Conservation (phyloP, 2,888 invertebrate genomes). For the Sarcophaga carnaria region DNA sequence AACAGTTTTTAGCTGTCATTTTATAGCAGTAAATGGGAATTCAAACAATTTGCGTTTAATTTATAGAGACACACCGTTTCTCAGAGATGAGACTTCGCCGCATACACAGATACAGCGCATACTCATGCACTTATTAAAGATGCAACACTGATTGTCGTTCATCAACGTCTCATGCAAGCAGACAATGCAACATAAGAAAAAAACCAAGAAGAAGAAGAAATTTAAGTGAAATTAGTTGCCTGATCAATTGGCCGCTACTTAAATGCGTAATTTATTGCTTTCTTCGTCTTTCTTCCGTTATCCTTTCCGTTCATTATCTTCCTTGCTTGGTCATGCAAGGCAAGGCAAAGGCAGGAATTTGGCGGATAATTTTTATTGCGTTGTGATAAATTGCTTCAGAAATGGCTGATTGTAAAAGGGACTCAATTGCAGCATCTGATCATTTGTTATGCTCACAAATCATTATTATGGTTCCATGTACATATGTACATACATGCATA, state of each 20-base stretch:
- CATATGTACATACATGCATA: too few species aligned
- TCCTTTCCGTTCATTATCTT: background rate
- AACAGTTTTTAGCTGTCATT: constrained; percentile 63
- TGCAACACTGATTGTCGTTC: constrained; percentile 64
- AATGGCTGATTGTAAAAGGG: constrained; percentile 44
- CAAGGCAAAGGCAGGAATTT: background rate
- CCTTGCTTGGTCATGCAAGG: background rate
- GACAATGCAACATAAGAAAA: constrained; percentile 1
- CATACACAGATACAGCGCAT: constrained; percentile 21
- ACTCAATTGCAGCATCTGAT: constrained; percentile 1
- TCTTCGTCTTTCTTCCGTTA: constrained; percentile 27
- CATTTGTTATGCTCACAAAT: constrained; percentile 53
- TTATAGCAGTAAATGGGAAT: constrained; percentile 72
- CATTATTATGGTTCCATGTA: constrained; percentile 42
- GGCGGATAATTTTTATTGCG: background rate
- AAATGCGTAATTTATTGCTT: constrained; percentile 67
- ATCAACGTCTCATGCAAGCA: constrained; percentile 26
- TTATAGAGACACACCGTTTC: constrained; percentile 72
- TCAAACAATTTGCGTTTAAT: constrained; percentile 80
- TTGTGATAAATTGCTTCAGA: constrained; percentile 55
- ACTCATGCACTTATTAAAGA: constrained; percentile 61
- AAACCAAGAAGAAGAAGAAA: constrained; percentile 27
- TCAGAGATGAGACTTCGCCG: background rate
- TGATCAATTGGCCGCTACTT: constrained; percentile 69
- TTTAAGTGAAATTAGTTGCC: constrained; percentile 69